Evolutionary conservation across 2,113 vertebrate genomes (phyloP).

Genomic region (Archilochus colubris): DNA sequence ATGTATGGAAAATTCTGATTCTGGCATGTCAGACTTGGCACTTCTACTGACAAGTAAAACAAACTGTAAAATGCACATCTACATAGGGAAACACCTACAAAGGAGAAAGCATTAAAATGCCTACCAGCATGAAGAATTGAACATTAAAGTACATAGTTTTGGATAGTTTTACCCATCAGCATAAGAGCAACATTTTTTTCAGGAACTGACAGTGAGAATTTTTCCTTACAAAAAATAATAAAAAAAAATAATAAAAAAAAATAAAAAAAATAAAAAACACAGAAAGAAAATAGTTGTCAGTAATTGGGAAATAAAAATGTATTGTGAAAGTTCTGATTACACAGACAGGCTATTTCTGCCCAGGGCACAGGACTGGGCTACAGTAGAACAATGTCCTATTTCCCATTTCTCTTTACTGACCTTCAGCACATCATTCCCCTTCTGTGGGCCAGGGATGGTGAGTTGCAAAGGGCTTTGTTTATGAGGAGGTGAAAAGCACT

Average conservation of each 20-base stretch:
- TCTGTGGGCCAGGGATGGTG: rapidly evolving
- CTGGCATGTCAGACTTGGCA: background rate
- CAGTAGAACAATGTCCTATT: rapidly evolving
- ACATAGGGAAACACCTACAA: background rate
- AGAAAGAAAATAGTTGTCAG: background rate
- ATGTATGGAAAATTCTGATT: background rate
- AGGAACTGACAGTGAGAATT: background rate
- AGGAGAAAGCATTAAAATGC: background rate
- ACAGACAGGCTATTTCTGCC: background rate
- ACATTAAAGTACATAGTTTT: background rate
- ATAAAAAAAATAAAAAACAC: background rate
- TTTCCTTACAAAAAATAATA: background rate
- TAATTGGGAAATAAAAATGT: background rate
- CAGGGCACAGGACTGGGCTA: background rate
- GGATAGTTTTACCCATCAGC: background rate
- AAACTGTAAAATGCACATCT: background rate
- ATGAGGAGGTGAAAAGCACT: background rate
- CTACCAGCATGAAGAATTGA: background rate
- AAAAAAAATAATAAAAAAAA: too few relatives aligned
- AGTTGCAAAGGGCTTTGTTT: background rate
- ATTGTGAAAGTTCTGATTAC: background rate
- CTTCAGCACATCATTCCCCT: background rate
- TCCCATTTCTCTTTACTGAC: background rate
- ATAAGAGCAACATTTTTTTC: background rate
- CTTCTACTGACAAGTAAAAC: background rate